Conservation (phyloP, 1,140 invertebrate species). For the Brachionus sp. region DNA sequence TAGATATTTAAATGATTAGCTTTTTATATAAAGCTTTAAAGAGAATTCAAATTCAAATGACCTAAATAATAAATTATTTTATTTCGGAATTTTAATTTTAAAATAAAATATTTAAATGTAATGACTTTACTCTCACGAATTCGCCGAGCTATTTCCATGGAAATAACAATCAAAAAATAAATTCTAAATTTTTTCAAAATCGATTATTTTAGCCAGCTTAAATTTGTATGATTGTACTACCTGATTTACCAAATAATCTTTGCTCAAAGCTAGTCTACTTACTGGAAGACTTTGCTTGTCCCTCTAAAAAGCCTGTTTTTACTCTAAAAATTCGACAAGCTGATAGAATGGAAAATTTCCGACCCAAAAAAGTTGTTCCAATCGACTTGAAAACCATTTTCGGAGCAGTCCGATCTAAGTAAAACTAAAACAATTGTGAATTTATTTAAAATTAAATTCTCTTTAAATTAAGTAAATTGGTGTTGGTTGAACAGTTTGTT, state of each 20-base stretch:
- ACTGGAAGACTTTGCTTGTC: background rate
- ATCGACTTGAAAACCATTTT: conserved; percentile 18
- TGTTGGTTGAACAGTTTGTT: background rate
- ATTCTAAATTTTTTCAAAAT: background rate
- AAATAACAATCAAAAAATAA: background rate
- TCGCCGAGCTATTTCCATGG: background rate
- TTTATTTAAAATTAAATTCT: background rate
- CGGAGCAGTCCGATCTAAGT: conserved; percentile 13
- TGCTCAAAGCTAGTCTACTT: background rate
- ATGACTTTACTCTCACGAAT: too few species aligned
- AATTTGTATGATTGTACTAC: background rate
- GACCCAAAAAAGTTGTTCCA: background rate
- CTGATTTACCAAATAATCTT: background rate
- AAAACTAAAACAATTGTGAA: background rate
- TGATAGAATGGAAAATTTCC: background rate
- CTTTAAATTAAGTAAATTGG: background rate
- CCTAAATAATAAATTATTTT: background rate
- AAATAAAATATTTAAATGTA: too few species aligned
- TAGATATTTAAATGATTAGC: too few species aligned
- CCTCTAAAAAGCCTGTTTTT: background rate
- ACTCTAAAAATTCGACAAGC: background rate
- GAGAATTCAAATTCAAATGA: background rate
- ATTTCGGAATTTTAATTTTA: too few species aligned
- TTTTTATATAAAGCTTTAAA: too few species aligned
- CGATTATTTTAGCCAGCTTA: background rate